Conservation (phyloP, 92 coral and sea anemone species). For the Porites divaricata region DNA sequence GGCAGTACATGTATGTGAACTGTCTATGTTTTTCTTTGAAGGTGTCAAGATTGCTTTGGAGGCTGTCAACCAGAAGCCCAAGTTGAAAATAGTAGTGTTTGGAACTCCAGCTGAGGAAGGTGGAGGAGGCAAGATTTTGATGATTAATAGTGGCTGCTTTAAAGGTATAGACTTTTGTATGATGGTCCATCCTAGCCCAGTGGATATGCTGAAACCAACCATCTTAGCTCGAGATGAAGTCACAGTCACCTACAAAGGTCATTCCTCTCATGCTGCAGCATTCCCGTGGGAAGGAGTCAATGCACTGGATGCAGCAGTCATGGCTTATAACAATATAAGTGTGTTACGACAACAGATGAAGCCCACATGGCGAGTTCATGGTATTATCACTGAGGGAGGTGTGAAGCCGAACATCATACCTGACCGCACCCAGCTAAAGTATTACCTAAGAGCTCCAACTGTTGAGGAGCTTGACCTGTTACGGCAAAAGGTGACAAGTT, state of each 20-base stretch:
- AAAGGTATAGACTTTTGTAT: constrained; percentile 82
- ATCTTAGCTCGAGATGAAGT: constrained; percentile 56
- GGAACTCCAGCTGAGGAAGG: constrained; percentile 97
- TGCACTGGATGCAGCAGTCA: constrained; percentile 93
- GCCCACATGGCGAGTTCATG: constrained; percentile 92
- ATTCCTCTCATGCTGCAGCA: constrained; percentile 92
- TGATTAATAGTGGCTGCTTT: constrained; percentile 86
- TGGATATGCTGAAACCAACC: constrained; percentile 50
- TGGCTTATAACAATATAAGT: constrained; percentile 79
- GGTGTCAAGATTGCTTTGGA: constrained; percentile 88
- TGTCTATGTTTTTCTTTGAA: background rate
- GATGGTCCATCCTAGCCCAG: constrained; percentile 91
- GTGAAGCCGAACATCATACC: constrained; percentile 94
- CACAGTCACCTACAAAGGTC: constrained; percentile 76
- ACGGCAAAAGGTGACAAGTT: constrained; percentile 64
- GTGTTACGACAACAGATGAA: constrained; percentile 92
- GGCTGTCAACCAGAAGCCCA: constrained; percentile 50
- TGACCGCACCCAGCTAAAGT: constrained; percentile 70
- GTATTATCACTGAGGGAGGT: constrained; percentile 86
- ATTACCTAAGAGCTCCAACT: constrained; percentile 65
- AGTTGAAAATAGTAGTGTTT: constrained; percentile 73
- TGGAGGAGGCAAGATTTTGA: constrained; percentile 79
- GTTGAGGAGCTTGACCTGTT: constrained; percentile 63
- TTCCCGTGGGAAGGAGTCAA: constrained; percentile 97
- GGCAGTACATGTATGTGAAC: too few species aligned